phyloP scores from a whole-genome alignment of 2,797 vertebrate genomes.

The Phrynocephalus guinanensis region DNA sequence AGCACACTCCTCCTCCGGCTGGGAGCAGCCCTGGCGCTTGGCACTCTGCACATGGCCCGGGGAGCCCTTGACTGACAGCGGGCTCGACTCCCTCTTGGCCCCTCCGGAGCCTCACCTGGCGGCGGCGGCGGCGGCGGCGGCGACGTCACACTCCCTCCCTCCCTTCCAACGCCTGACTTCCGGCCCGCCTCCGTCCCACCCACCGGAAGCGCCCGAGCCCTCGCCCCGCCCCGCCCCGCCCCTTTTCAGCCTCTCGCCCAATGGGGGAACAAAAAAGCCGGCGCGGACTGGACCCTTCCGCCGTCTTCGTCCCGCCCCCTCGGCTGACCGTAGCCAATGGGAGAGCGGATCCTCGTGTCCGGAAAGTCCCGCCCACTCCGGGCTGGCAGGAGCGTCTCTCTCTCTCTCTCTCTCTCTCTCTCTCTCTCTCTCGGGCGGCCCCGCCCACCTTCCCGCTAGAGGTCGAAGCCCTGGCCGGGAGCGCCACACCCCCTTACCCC shows the following conservation, averaged over 20 bases:
- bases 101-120: not conserved
- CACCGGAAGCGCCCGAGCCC: not conserved
- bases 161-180: not conserved
- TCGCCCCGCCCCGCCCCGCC: not conserved
- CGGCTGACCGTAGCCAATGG: fast-evolving
- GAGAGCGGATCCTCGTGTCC: no score
- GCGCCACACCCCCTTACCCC: no score
- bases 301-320: not conserved
- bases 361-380: no score
- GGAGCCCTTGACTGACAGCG: not conserved
- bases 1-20: no score
- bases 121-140: not conserved
- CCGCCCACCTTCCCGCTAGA: not conserved
- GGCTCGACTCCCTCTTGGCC: not conserved
- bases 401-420: no score
- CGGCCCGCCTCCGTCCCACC: not conserved
- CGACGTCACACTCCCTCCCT: not conserved
- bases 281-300: not conserved
- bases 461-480: not conserved
- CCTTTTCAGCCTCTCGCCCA: not conserved
- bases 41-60: not conserved
- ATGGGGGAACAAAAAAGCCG: not conserved
- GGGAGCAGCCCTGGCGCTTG: no score
- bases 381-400: not conserved
- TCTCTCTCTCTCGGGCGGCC: no score